phyloP scores from a whole-genome alignment of 2,113 vertebrate genomes.

The Cyprinodon variegatus region DNA sequence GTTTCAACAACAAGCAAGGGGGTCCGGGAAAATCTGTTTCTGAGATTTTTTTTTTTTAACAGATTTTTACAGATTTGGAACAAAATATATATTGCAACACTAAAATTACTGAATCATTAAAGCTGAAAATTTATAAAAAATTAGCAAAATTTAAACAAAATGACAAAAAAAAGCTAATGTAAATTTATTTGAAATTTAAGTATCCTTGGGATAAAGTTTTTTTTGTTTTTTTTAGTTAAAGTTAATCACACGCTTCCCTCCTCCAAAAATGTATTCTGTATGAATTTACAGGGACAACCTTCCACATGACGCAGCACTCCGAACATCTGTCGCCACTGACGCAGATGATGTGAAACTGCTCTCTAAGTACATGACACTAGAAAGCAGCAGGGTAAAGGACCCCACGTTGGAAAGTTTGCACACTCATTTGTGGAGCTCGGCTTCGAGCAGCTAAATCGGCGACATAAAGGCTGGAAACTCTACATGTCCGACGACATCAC shows the following conservation, averaged over 20 bases:
- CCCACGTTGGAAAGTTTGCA: slow-evolving; percentile 9
- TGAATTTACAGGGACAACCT: slow-evolving; percentile 55
- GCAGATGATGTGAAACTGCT: not conserved
- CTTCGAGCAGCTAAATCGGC: slow-evolving; percentile 20
- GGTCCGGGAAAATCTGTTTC: slow-evolving; percentile 64
- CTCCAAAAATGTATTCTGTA: slow-evolving; percentile 51
- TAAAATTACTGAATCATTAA: slow-evolving; percentile 51
- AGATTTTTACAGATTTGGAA: slow-evolving; percentile 71
- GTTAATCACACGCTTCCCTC: slow-evolving; percentile 65
- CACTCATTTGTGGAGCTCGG: slow-evolving; percentile 34
- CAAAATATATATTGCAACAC: slow-evolving; percentile 67
- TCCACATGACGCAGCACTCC: slow-evolving; percentile 13
- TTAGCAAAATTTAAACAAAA: slow-evolving; percentile 9
- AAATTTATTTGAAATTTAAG: slow-evolving; percentile 54
- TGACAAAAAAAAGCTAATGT: slow-evolving; percentile 45
- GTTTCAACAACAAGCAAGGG: slow-evolving; percentile 55
- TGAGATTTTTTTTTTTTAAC: slow-evolving; percentile 65
- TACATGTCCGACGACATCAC: slow-evolving; percentile 31
- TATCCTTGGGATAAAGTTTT: slow-evolving; percentile 55
- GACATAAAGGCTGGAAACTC: slow-evolving; percentile 36
- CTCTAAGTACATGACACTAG: slow-evolving; percentile 20
- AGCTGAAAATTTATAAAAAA: slow-evolving; percentile 29
- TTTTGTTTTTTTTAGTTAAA: slow-evolving; percentile 46
- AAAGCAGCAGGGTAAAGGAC: slow-evolving; percentile 25
- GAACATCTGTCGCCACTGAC: slow-evolving; percentile 30